Percentiles rank a stretch among this genome's conserved stretches.
phyloP scores from a whole-genome alignment of 2,888 invertebrate genomes.

The Eulithis testata region DNA sequence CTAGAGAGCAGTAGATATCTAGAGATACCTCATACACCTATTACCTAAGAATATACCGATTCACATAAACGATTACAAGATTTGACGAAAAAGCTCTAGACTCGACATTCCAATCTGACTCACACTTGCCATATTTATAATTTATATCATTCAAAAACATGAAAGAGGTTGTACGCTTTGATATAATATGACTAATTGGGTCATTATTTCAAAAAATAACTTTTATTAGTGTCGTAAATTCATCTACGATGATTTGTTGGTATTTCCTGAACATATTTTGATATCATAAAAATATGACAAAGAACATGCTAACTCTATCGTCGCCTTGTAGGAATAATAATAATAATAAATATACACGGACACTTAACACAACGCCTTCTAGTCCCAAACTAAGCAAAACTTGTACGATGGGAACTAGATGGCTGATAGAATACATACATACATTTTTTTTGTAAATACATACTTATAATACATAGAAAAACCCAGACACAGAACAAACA shows the following conservation, averaged over 20 bases:
- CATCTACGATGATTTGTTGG: conserved; percentile 20
- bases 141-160: conserved; percentile 37
- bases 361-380: too few relatives aligned
- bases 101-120: neutral
- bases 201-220: conserved; percentile 35
- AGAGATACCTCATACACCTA: too few relatives aligned
- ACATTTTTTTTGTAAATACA: too few relatives aligned
- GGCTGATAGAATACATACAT: too few relatives aligned
- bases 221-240: conserved; percentile 37
- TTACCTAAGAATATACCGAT: too few relatives aligned
- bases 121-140: conserved; percentile 27
- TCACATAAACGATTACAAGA: too few relatives aligned
- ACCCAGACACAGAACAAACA: too few relatives aligned
- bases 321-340: neutral
- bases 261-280: conserved; percentile 20
- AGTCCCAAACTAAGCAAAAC: too few relatives aligned
- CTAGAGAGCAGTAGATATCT: too few relatives aligned
- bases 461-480: too few relatives aligned
- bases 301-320: conserved; percentile 13
- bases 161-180: conserved; percentile 36
- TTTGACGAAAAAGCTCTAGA: neutral
- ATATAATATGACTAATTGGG: conserved; percentile 38
- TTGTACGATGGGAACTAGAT: too few relatives aligned
- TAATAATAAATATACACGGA: too few relatives aligned
- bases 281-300: conserved; percentile 25